phyloP scores from a whole-genome alignment of 2,888 invertebrate species.

The Ophion ventricosus region DNA sequence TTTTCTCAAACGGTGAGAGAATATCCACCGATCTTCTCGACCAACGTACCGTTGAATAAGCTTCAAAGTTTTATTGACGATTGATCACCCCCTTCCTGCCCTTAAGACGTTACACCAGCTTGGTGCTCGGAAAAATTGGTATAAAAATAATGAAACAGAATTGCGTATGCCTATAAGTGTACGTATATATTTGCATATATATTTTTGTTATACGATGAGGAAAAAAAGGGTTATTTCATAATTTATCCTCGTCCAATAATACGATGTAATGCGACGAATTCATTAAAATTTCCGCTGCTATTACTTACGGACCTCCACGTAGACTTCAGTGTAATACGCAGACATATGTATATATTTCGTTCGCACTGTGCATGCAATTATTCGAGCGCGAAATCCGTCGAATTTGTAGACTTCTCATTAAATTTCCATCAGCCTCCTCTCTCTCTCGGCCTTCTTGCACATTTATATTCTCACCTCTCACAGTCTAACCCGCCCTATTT shows the following conservation, averaged over 20 bases:
- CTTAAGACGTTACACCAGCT: too few species aligned
- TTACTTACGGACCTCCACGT: not conserved
- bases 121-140: too few species aligned
- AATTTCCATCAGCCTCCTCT: constrained; percentile 70
- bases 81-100: too few species aligned
- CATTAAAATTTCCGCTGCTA: constrained; percentile 29
- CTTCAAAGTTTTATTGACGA: not conserved
- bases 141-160: too few species aligned
- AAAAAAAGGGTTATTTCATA: constrained; percentile 10
- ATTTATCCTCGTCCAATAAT: constrained; percentile 31
- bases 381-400: constrained; percentile 53
- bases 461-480: constrained; percentile 6
- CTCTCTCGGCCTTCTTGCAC: constrained; percentile 24
- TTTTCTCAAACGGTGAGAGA: not conserved
- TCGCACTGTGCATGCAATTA: constrained; percentile 34
- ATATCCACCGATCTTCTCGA: not conserved
- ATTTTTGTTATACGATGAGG: constrained; percentile 3
- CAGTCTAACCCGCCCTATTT: not conserved
- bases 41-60: not conserved
- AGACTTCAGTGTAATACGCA: constrained; percentile 5
- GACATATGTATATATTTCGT: constrained; percentile 1
- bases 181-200: not conserved
- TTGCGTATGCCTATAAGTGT: not conserved
- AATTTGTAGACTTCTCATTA: constrained; percentile 67
- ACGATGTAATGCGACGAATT: constrained; percentile 12